phyloP scores from a whole-genome alignment of 2,888 invertebrate genomes.

The Pristionchus japonicus region DNA sequence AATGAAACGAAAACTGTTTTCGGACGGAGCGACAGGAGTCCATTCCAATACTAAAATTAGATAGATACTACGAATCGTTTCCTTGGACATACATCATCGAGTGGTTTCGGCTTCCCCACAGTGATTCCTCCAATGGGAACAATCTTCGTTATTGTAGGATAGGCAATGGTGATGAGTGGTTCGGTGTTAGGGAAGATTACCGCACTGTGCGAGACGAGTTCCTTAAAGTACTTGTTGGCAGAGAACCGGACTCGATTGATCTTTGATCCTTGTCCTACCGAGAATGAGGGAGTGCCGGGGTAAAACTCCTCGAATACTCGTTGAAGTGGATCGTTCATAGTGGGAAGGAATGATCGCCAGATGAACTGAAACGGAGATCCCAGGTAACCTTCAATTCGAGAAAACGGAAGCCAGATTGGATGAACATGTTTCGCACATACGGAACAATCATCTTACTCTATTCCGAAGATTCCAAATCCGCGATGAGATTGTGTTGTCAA shows the following conservation, averaged over 20 bases:
- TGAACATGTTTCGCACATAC: neutral
- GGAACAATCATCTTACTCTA: neutral
- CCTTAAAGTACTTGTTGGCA: neutral
- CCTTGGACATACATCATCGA: constrained; percentile 24
- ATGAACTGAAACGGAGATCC: neutral
- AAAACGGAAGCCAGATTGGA: neutral
- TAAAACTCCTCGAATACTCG: neutral
- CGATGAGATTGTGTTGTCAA: neutral
- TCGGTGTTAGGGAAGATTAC: neutral
- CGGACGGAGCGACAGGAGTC: neutral
- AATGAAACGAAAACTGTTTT: neutral
- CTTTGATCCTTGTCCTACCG: no score
- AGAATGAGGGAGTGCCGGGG: neutral
- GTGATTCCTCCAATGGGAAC: constrained; percentile 22
- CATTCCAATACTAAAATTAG: neutral
- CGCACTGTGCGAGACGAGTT: neutral
- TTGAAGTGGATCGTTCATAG: no score
- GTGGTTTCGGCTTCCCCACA: neutral
- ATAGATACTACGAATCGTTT: no score
- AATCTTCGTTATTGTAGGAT: neutral
- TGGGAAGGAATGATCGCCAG: neutral
- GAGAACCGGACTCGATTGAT: neutral
- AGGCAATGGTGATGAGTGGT: neutral
- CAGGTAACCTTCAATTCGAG: no score
- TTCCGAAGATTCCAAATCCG: neutral